Base-by-base conservation (phyloP, 2,888 invertebrate genomes). In the Caradrina kadenii region DNA sequence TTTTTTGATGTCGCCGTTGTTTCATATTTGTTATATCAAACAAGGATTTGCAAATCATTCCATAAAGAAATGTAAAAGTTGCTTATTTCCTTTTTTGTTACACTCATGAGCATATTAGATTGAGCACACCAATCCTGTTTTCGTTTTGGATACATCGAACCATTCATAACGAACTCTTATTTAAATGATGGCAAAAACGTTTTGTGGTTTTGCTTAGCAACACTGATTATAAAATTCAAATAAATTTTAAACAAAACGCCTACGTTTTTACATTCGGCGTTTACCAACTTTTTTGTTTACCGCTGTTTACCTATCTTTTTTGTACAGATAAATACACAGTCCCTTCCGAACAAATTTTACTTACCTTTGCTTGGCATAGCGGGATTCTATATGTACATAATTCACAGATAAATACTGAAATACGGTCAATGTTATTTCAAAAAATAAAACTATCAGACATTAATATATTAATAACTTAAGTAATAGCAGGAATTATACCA, bases 401-500 rank as follows among this genome's bases (percentile, higher is more conserved):
- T 11, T 13, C 39, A 39, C 13, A 39, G 39, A 39, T 39, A 39
- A 35, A 35, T 35, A 35, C 35, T 35, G 35, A 35, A 31, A 26
- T 26, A 26, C 31, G 7, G 31, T 8, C 8, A 8, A 35, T 8
- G 7, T 21, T 19, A 50, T 19, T 49, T 50, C 3, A 19, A 13
- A 35, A 19, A 55, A 55, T 55, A 54, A 35, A 10, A 2, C 31
- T 11, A n/a, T 13, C 10, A n/a, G 26, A 49, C 19, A 21, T 49
- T 21, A n/a, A 53, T 21, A 53, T 48, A 1, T 42, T 21, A 65
- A 45, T 22, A 59, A 59, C 22, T 39, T n/a, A 48, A 54, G 3
- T 31, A 45, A 58, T 58, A n/a, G 39, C 21, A 48, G 42, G 21
- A 45, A 82, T 86, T 82, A 82, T 85, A 76, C 80, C 79, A 82